These are phyloP conservation scores for Acomys russatus DNA, from an alignment of 2,797 vertebrate species.

Conservation along the genomic window DNA sequence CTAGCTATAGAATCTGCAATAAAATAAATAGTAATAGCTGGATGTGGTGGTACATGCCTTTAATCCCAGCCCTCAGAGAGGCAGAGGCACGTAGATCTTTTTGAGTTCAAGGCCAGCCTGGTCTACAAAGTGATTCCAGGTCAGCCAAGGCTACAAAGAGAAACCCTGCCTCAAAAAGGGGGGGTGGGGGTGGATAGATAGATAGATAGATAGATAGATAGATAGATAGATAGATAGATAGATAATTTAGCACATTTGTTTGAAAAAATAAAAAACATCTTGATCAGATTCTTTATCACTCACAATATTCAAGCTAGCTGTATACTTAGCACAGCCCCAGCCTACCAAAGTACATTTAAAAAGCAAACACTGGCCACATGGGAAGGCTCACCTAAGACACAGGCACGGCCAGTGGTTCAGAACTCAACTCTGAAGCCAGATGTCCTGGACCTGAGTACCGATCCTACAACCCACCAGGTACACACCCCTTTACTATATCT, in stretches of 20 bases:
- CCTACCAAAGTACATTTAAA: background rate
- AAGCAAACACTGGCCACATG: background rate
- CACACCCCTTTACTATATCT: no score
- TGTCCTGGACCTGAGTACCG: background rate
- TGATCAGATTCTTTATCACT: constrained; percentile 20
- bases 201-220: no score
- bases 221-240: no score
- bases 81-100: no score
- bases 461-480: background rate
- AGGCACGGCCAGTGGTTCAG: background rate
- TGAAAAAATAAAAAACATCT: background rate
- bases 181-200: no score
- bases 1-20: background rate
- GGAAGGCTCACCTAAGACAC: background rate
- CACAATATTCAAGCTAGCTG: constrained; percentile 25
- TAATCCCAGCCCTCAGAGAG: no score
- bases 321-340: background rate
- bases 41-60: no score
- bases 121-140: no score
- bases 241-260: background rate
- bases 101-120: no score
- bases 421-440: background rate
- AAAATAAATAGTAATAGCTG: no score
- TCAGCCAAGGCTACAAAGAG: no score
- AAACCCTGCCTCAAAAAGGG: no score